phyloP scores from a whole-genome alignment of 2,113 vertebrate species.

The Beaufortia kweichowensis region DNA sequence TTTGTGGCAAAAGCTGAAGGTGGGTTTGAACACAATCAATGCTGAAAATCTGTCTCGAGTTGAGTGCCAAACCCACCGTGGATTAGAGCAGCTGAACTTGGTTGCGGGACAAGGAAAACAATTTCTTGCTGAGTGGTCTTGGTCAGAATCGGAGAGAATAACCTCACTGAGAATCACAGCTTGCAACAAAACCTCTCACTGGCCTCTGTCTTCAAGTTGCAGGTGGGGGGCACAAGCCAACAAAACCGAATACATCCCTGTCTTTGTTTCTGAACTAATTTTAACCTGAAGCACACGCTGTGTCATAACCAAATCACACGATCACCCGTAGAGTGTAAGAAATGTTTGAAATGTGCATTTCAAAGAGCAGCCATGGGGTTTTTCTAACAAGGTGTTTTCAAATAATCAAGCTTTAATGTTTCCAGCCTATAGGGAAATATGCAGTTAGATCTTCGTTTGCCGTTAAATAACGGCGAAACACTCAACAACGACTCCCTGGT shows the following conservation, averaged over 20 bases:
- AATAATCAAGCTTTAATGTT: slow-evolving; percentile 76
- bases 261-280: slow-evolving; percentile 39
- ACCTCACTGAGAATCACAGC: slow-evolving; percentile 35
- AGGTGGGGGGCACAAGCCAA: slow-evolving; percentile 26
- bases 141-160: slow-evolving; percentile 16
- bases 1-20: slow-evolving; percentile 25
- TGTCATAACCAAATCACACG: slow-evolving; percentile 37
- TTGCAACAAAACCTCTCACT: slow-evolving; percentile 26
- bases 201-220: slow-evolving; percentile 21
- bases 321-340: slow-evolving; percentile 73
- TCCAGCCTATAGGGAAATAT: slow-evolving; percentile 72
- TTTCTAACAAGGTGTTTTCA: slow-evolving; percentile 77
- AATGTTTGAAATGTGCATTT: slow-evolving; percentile 72
- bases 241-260: slow-evolving; percentile 30
- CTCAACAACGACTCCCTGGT: slow-evolving; percentile 76
- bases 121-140: slow-evolving; percentile 16
- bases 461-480: slow-evolving; percentile 68
- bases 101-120: background rate
- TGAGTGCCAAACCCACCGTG: background rate
- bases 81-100: slow-evolving; percentile 9
- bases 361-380: slow-evolving; percentile 76
- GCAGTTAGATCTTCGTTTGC: slow-evolving; percentile 72
- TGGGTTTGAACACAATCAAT: slow-evolving; percentile 22
- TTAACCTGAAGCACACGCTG: background rate
- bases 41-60: slow-evolving; percentile 27